phyloP scores from a whole-genome alignment of 2,797 vertebrate genomes.

The Intellagama lesueurii region DNA sequence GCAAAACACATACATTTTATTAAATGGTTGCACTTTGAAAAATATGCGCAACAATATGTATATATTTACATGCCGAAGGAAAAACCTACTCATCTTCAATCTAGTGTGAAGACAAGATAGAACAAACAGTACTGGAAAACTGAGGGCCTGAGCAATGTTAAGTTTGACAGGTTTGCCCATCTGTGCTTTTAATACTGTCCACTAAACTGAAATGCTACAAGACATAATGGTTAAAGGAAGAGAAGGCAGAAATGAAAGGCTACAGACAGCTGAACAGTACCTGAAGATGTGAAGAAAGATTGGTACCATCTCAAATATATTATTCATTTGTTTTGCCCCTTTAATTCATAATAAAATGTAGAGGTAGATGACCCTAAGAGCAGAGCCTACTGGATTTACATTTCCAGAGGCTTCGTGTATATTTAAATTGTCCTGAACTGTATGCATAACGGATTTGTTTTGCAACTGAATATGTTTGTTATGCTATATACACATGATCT shows the following conservation, averaged over 20 bases:
- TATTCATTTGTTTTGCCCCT: background rate
- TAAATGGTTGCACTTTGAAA: background rate
- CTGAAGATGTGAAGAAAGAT: background rate
- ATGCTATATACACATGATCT: conserved; percentile 47
- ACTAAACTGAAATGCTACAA: background rate
- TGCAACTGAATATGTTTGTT: background rate
- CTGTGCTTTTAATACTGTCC: background rate
- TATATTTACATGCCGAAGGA: background rate
- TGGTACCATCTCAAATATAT: background rate
- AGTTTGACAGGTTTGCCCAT: background rate
- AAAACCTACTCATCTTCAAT: background rate
- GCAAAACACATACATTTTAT: too few relatives aligned
- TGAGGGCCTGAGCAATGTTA: background rate
- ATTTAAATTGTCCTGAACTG: background rate
- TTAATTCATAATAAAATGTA: background rate
- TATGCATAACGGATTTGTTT: background rate
- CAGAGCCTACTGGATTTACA: background rate
- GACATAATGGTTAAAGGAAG: background rate
- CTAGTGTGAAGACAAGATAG: background rate
- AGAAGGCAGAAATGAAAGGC: background rate
- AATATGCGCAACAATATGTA: background rate
- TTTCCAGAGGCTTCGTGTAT: background rate
- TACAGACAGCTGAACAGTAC: background rate
- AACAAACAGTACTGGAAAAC: background rate
- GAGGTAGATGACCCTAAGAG: background rate